Evolutionary conservation across 2,888 invertebrate genomes (phyloP), one percentile per base, ranked within the genome.

Genomic region (Galerucella pusilla): DNA sequence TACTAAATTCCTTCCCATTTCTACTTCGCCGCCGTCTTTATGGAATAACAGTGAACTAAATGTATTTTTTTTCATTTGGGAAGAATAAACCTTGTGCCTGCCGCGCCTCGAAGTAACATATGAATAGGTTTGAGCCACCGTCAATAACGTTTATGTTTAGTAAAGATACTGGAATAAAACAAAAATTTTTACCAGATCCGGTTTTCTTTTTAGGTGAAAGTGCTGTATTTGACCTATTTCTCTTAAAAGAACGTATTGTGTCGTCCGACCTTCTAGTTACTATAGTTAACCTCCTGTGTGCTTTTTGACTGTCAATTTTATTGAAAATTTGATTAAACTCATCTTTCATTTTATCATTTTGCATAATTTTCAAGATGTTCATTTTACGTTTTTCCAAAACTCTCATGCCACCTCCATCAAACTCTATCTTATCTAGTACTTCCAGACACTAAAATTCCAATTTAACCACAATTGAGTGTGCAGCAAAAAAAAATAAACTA

Each of bases 221-320:
- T 57, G 10, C 9, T 2, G 11, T 0, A 57, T 11, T 16, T 10
- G 10, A 10, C 9, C 10, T 16, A 3, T 2, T 45, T 12, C 11
- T 45, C 20, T 45, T 46, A 16, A 5, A 28, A 16, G 11, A 28
- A 16, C 3, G 20, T 16, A 20, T 5, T 12, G 28, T 4, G 7
- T 61, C 35, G 14, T 14, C 14, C 2, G 61, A 14, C 63, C 6
- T 16, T 20, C 46, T 46, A 0, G 90, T 90, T 87, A 90, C 88
- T 11, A 90, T 86, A 1, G 89, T 88, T 82, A 90, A 84, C 71
- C 89, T 83, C 57, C 90, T 82, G 3, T 83, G 81, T 0, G 88
- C 83, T 0, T 89, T 89, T 77, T 90, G 87, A 2, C 85, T 85
- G 0, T 87, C 82, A 88, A 90, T 90, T 75, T 86, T 84, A 45